Percentiles rank a stretch among this genome's conserved stretches.
These are phyloP conservation scores for Champsocephalus gunnari DNA, from an alignment of 2,797 vertebrate genomes.

Conservation along the genomic window DNA sequence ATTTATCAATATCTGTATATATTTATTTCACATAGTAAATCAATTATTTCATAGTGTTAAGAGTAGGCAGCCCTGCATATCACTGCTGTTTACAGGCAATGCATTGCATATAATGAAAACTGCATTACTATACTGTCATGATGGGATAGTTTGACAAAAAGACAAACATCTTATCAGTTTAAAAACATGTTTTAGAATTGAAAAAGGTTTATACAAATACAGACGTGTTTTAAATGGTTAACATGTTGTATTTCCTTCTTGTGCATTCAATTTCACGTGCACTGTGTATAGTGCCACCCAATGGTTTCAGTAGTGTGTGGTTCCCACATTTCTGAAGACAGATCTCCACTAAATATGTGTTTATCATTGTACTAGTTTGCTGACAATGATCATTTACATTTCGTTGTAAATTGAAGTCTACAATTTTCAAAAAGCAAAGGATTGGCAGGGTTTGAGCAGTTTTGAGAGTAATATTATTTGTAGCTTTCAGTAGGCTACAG, in stretches of 20 bases:
- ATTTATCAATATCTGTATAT: too few species aligned
- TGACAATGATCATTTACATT: background rate
- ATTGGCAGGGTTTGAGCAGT: background rate
- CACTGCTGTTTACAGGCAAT: too few species aligned
- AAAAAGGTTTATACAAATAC: background rate
- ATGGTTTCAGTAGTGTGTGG: constrained; percentile 5
- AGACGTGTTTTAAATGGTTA: background rate
- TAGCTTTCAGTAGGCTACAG: background rate
- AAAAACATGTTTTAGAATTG: background rate
- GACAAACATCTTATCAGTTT: background rate
- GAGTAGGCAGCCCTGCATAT: too few species aligned
- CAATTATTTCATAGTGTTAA: too few species aligned
- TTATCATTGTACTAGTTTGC: background rate
- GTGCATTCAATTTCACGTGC: background rate
- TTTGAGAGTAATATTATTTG: background rate
- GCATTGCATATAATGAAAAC: too few species aligned
- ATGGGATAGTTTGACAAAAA: background rate
- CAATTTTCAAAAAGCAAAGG: background rate
- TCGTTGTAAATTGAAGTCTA: background rate
- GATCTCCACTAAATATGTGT: background rate
- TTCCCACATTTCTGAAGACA: background rate
- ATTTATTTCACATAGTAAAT: too few species aligned
- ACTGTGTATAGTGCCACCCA: constrained; percentile 20
- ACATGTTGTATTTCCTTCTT: background rate
- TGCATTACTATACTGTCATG: too few species aligned